Base-by-base conservation (phyloP, 1,140 invertebrate genomes). In the Apolygus lucorum region DNA sequence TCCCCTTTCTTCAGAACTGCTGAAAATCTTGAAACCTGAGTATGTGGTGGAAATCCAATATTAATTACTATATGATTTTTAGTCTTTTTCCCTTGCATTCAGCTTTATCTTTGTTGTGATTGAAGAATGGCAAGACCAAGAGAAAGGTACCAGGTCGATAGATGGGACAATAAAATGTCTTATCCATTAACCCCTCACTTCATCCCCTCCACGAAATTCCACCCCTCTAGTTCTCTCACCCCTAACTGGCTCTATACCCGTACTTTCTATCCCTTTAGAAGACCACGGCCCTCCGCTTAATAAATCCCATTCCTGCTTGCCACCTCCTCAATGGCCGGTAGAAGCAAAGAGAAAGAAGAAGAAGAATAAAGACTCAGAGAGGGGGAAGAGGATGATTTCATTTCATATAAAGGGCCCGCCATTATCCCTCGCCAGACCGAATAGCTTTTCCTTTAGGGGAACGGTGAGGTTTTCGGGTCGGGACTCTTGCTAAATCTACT, bases 321-420 rank as follows among this genome's bases (percentile, higher is more conserved):
- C 54, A 59, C 54, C 54, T 59, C 54, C 22, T 59, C 54, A 59
- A 59, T 59, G 54, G 54, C 54, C 54, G 54, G 54, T 24, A 59
- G 11, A 59, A 24, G 4, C 8, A 59, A 22, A 4, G 54, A 59
- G 22, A 24, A 22, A 4, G 22, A 22, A 13, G 22, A 24, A 59
- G 22, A 24, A 4, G 54, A 59, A 24, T 24, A 24, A 59, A 59
- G 34, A 42, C 17, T 4, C 4, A 8, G 34, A 21, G 54, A 11
- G 54, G 22, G 11, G 54, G 22, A 4, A 24, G 22, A 22, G 54
- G 22, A 59, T 59, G 54, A 59, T 59, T 59, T 59, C 54, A 59
- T 59, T 59, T 59, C 54, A 59, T 14, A 59, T 59, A 59, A 59
- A 59, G 54, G 22, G 54, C 54, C 54, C 54, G 22, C 54, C 54